These are phyloP conservation scores for Cricetomys ansorgei DNA, from an alignment of 2,113 vertebrate species.

Conservation along the genomic window DNA sequence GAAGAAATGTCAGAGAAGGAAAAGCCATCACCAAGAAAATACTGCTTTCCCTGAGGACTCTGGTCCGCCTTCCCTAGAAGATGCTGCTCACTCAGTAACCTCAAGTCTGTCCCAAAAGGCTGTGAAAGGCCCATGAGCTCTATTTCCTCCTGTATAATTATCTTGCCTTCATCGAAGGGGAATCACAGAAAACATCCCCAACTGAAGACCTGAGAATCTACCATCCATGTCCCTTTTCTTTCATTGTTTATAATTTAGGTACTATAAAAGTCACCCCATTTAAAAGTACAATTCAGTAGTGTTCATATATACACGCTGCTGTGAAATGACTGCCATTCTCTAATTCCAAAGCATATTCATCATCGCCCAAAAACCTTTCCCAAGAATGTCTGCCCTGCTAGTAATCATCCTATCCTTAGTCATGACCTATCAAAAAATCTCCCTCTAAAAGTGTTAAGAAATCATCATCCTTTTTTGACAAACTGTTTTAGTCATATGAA, in stretches of 20 bases:
- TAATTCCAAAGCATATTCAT: not conserved
- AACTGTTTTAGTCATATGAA: constrained; percentile 6
- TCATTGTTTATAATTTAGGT: not conserved
- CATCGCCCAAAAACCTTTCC: not conserved
- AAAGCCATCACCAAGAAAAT: not conserved
- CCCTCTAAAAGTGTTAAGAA: constrained; percentile 8
- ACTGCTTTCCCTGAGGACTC: constrained; percentile 68
- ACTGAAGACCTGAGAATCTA: not conserved
- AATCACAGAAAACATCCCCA: not conserved
- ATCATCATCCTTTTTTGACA: not conserved
- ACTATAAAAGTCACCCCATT: not conserved
- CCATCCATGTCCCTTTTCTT: not conserved
- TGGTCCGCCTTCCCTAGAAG: not conserved
- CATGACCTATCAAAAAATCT: constrained; percentile 44
- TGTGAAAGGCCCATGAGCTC: not conserved
- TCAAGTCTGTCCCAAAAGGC: not conserved
- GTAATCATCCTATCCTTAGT: not conserved
- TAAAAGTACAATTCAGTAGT: not conserved
- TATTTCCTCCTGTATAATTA: not conserved
- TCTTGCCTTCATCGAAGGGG: not conserved
- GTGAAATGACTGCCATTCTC: not conserved
- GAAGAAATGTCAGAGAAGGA: not conserved
- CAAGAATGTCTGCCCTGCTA: not conserved
- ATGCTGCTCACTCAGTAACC: not conserved
- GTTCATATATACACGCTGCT: not conserved